Percentiles rank a stretch among this genome's conserved stretches.
Conservation (phyloP, 2,113 vertebrate genomes). For the Ochotona curzoniae region DNA sequence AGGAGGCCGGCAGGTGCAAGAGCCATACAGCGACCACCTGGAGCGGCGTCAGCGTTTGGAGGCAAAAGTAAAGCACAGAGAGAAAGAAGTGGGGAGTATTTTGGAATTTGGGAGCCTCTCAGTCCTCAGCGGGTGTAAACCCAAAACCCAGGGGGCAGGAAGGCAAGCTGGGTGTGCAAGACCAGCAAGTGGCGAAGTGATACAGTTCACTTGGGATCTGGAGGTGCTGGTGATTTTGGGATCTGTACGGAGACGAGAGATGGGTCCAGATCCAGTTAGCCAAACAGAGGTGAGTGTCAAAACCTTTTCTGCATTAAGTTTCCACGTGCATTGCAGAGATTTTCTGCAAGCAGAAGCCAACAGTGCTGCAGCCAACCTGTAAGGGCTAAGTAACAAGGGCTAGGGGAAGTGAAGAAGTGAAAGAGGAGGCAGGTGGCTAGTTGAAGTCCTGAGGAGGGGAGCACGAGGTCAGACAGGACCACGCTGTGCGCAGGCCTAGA, state of each 20-base stretch:
- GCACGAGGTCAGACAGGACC: background rate
- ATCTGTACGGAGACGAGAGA: background rate
- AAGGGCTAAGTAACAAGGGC: background rate
- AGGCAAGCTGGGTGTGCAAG: background rate
- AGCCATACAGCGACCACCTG: background rate
- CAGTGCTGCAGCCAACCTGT: background rate
- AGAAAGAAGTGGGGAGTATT: background rate
- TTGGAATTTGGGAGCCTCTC: background rate
- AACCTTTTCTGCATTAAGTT: background rate
- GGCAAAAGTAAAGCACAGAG: background rate
- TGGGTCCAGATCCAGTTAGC: background rate
- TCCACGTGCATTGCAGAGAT: slow-evolving; percentile 20
- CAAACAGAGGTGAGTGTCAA: background rate
- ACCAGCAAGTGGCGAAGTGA: background rate
- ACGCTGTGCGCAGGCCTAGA: background rate
- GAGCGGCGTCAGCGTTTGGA: background rate
- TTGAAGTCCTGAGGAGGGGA: background rate
- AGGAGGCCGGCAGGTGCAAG: background rate
- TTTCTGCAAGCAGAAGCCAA: background rate
- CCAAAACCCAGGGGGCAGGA: background rate
- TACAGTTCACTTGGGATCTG: background rate
- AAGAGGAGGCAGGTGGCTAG: background rate
- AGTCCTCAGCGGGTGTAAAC: background rate
- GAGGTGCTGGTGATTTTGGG: background rate
- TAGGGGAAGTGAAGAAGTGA: background rate